Base-by-base conservation (phyloP, 2,113 vertebrate genomes). In the Chascanopsetta lugubris region DNA sequence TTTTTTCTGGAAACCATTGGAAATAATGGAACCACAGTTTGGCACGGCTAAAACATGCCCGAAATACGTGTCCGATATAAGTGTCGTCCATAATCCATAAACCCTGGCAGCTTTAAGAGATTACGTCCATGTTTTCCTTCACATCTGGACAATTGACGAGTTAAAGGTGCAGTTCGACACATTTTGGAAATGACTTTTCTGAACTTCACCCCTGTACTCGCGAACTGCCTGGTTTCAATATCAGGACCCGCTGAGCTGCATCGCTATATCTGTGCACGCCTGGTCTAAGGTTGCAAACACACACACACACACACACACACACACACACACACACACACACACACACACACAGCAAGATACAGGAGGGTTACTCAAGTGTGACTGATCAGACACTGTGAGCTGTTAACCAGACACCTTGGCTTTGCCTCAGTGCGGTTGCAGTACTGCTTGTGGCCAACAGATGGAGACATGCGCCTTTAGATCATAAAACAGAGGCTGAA, bases 141-240 rank as follows among this genome's bases (percentile, higher is more conserved):
- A n/a, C n/a, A n/a, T n/a, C n/a, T n/a, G n/a, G n/a, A n/a, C n/a
- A n/a, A n/a, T n/a, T n/a, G n/a, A n/a, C n/a, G n/a, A n/a, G n/a
- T n/a, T n/a, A n/a, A n/a, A n/a, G n/a, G n/a, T n/a, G n/a, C n/a
- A n/a, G n/a, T n/a, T n/a, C n/a, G n/a, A n/a, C n/a, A n/a, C n/a
- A n/a, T n/a, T n/a, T n/a, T n/a, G n/a, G n/a, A n/a, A n/a, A n/a
- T n/a, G n/a, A n/a, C 47, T 49, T 66, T 75, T 47, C 67, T 82
- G n/a, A n/a, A n/a, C 38, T 75, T 72, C 61, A 83, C 63, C 75
- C 43, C 60, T 59, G 27, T 48, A 46, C 68, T 60, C 40, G 32
- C 67, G n/a, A n/a, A 80, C 30, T 56, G 59, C 45, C 53, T 17
- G 76, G 80, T 89, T 85, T 83, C 85, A 90, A 89, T 89, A 89